Percentiles rank a stretch among this genome's conserved stretches.
Conservation (phyloP, 2,888 invertebrate genomes). For the Dicyrtomina minuta region DNA sequence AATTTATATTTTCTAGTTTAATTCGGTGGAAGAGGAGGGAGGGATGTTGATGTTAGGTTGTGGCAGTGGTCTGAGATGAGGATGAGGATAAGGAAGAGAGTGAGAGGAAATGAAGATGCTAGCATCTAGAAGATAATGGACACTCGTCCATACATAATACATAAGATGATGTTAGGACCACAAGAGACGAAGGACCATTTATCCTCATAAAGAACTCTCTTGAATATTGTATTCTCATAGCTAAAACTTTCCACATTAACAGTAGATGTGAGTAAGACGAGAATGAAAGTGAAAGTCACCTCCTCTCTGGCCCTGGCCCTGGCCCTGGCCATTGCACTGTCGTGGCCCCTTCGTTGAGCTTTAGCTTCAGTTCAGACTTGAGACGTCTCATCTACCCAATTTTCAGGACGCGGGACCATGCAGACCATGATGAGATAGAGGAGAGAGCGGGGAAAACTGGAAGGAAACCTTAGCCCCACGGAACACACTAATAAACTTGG, state of each 20-base stretch:
- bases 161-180: slow-evolving; percentile 20
- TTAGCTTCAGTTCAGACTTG: too few relatives aligned
- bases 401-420: too few relatives aligned
- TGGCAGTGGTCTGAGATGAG: not conserved
- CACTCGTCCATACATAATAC: slow-evolving; percentile 27
- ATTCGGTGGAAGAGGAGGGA: not conserved
- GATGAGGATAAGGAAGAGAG: not conserved
- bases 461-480: too few relatives aligned
- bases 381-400: too few relatives aligned
- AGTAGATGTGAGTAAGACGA: not conserved
- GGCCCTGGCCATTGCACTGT: too few relatives aligned
- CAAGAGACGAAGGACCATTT: slow-evolving; percentile 26
- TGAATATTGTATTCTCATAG: slow-evolving; percentile 20
- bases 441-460: too few relatives aligned
- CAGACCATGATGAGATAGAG: too few relatives aligned
- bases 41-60: too few relatives aligned
- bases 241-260: slow-evolving; percentile 17
- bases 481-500: too few relatives aligned
- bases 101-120: not conserved
- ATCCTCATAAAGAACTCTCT: slow-evolving; percentile 25
- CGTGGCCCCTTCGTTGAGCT: too few relatives aligned
- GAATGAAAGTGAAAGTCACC: not conserved
- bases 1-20: too few relatives aligned
- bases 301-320: too few relatives aligned
- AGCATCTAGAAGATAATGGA: slow-evolving; percentile 23